Evolutionary conservation across 2,113 vertebrate species (phyloP), one percentile per base, ranked within the genome.

Genomic region (Ivindomyrus marchei): DNA sequence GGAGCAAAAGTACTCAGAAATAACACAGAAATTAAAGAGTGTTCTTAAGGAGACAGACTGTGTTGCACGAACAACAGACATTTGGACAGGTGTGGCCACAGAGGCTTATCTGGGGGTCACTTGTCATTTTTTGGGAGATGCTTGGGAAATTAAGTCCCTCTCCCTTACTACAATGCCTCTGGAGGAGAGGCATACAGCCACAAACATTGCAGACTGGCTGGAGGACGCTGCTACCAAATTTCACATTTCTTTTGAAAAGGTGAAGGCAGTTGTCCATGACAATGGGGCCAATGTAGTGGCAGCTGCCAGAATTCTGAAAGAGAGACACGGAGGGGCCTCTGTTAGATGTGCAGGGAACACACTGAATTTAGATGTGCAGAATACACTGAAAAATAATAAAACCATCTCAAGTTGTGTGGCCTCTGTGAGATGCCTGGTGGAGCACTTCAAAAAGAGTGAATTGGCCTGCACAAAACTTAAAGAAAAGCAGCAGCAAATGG

Each of bases 371-470:
- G 88, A 87, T 80, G 88, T 92, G 15, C 91, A 90, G 50, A 91
- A 17, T 3, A 6, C 91, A 46, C 56, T 91, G 62, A 90, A 89
- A 47, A 88, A 19, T 52, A 50, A 50, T 11, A 50, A 91, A 88
- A 24, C 42, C 70, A 85, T 90, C 47, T 39, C 85, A 42, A 88
- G 46, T 52, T 85, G 89, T 88, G 87, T 91, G 45, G 91, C 89
- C 42, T 21, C 80, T 74, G 77, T 19, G 24, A 89, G 88, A 89
- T 56, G 90, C 58, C 89, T 93, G 5, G 88, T 92, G 0, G 56
- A 92, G 88, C 89, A 92, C 49, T 91, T 93, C 53, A 91, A 92
- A 5, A 93, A 84, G 21, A 94, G 90, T 87, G 90, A 93, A 19
- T 11, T 91, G n/a, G 91, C 91, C 45, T 87, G 89, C 85, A 87